A percentile compares a stretch with the other conserved stretches of the same genome.
phyloP scores from a whole-genome alignment of 2,888 invertebrate species.

The Chalcosyrphus nemorum region DNA sequence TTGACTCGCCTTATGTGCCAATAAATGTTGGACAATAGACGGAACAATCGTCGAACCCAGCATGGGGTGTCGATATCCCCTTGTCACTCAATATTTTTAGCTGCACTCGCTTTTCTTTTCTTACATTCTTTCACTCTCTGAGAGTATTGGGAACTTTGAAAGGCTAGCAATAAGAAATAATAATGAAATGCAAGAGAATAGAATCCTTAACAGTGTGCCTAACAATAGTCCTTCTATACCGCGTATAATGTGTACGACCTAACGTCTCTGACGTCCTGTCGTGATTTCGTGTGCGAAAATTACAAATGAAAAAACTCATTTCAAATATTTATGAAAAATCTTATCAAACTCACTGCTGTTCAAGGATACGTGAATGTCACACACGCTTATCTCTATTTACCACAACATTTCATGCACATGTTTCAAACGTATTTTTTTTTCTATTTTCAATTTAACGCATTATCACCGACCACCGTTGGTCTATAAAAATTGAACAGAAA shows the following conservation, averaged over 20 bases:
- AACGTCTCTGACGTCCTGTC: conserved; percentile 6
- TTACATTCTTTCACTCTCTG: background rate
- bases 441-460: conserved; percentile 11
- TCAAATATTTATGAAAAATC: background rate
- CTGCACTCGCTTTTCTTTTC: conserved; percentile 18
- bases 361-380: background rate
- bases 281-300: conserved; percentile 26
- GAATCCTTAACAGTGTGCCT: conserved; percentile 29
- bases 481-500: conserved; percentile 16
- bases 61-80: conserved; percentile 40
- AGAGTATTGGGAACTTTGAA: conserved; percentile 31
- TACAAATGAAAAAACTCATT: background rate
- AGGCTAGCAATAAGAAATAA: conserved; percentile 31
- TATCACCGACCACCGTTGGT: conserved; percentile 29
- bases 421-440: background rate
- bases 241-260: conserved; percentile 12
- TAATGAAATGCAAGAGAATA: conserved; percentile 37
- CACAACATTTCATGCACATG: background rate
- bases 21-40: conserved; percentile 55
- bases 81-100: conserved; percentile 18
- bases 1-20: conserved; percentile 41
- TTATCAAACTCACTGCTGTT: background rate
- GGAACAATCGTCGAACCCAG: conserved; percentile 44
- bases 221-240: conserved; percentile 7
- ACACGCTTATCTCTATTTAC: conserved; percentile 20